phyloP scores from a whole-genome alignment of 2,797 vertebrate genomes.

The Orientallactaga sibirica region DNA sequence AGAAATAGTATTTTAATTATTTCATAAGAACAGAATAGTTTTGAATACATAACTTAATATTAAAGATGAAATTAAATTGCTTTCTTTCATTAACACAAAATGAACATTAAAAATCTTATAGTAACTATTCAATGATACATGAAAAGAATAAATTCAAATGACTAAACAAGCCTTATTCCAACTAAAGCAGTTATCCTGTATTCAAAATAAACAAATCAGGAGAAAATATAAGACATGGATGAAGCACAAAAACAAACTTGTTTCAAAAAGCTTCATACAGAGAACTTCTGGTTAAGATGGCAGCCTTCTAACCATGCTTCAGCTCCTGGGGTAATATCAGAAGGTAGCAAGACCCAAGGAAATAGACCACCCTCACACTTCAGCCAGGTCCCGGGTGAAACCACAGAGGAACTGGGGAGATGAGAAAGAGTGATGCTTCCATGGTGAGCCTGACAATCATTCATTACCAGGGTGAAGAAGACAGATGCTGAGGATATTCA shows the following conservation, averaged over 20 bases:
- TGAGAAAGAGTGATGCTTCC: no score
- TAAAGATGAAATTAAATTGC: background rate
- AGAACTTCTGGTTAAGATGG: no score
- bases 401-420: no score
- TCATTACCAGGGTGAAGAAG: no score
- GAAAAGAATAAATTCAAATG: conserved; percentile 7
- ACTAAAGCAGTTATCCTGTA: background rate
- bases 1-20: background rate
- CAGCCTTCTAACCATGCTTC: no score
- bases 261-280: background rate
- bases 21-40: background rate
- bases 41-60: background rate
- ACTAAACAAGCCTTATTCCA: background rate
- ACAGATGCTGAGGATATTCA: no score
- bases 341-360: no score
- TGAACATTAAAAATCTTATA: background rate
- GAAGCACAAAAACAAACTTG: background rate
- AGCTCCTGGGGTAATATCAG: no score
- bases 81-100: background rate
- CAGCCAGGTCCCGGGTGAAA: no score
- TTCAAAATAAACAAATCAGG: background rate
- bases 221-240: background rate
- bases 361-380: no score
- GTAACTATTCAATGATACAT: background rate
- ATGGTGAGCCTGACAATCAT: no score